phyloP scores from a whole-genome alignment of 2,113 vertebrate species.

The Laticauda laticaudata region DNA sequence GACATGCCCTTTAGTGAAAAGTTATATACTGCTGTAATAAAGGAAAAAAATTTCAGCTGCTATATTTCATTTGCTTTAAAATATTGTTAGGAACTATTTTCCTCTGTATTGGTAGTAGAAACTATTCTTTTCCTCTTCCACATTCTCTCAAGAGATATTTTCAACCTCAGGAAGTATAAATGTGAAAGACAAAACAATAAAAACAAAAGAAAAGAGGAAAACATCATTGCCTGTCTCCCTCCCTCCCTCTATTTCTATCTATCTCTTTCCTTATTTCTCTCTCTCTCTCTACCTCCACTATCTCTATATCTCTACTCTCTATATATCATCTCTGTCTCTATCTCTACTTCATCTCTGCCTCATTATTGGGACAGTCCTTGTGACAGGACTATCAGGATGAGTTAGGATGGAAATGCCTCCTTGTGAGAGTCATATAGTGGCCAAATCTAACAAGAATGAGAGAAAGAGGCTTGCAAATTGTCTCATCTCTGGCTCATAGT shows the following conservation, averaged over 20 bases:
- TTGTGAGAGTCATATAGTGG: no score
- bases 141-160: neutral
- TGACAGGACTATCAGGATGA: no score
- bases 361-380: no score
- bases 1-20: no score
- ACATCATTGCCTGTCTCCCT: neutral
- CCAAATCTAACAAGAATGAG: neutral
- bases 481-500: neutral
- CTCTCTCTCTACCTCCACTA: no score
- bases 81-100: neutral
- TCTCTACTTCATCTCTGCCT: no score
- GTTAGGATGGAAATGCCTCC: no score
- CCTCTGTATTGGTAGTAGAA: conserved; percentile 18
- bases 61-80: conserved; percentile 31
- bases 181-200: neutral
- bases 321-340: no score
- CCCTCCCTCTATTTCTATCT: neutral
- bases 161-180: neutral
- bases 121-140: neutral
- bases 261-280: no score
- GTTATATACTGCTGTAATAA: conserved; percentile 26
- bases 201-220: neutral
- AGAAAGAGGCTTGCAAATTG: neutral
- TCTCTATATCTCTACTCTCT: no score
- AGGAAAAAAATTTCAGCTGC: conserved; percentile 2